A percentile compares a stretch with the other conserved stretches of the same genome.
phyloP scores from a whole-genome alignment of 2,888 invertebrate genomes.

The Erebia palarica region DNA sequence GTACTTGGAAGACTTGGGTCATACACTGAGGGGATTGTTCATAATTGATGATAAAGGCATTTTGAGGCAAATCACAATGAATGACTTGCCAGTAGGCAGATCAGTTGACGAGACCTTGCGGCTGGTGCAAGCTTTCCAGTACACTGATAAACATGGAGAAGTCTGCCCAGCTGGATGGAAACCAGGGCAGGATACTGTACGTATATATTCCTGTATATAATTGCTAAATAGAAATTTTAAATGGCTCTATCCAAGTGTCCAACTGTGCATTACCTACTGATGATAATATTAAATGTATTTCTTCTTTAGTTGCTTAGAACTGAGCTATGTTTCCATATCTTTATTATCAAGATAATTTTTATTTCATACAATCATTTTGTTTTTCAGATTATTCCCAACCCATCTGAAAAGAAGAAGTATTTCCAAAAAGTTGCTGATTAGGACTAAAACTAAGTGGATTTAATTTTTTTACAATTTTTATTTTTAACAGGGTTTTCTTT shows the following conservation, averaged over 20 bases:
- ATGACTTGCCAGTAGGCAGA: slow-evolving; percentile 96
- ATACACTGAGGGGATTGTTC: slow-evolving; percentile 94
- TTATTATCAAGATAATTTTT: no score
- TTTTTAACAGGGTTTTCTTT: no score
- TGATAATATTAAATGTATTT: no score
- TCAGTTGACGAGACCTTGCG: slow-evolving; percentile 97
- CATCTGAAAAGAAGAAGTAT: slow-evolving; percentile 90
- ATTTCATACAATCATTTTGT: neutral
- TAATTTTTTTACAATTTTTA: no score
- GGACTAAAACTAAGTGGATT: neutral
- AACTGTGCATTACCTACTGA: neutral
- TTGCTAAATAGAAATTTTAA: neutral
- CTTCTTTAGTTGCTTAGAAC: no score
- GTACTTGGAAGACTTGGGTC: slow-evolving; percentile 94
- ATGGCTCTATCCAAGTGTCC: neutral
- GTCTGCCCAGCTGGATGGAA: slow-evolving; percentile 98
- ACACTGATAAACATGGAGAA: slow-evolving; percentile 95
- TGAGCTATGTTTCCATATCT: no score
- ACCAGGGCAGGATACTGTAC: slow-evolving; percentile 95
- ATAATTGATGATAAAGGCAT: slow-evolving; percentile 95
- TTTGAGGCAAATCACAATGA: slow-evolving; percentile 97
- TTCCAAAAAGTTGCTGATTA: slow-evolving; percentile 85
- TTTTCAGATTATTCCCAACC: slow-evolving; percentile 91
- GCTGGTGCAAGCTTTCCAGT: slow-evolving; percentile 97
- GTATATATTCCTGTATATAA: slow-evolving; percentile 44